phyloP scores from a whole-genome alignment of 2,888 invertebrate species.

The Blastobasis adustella region DNA sequence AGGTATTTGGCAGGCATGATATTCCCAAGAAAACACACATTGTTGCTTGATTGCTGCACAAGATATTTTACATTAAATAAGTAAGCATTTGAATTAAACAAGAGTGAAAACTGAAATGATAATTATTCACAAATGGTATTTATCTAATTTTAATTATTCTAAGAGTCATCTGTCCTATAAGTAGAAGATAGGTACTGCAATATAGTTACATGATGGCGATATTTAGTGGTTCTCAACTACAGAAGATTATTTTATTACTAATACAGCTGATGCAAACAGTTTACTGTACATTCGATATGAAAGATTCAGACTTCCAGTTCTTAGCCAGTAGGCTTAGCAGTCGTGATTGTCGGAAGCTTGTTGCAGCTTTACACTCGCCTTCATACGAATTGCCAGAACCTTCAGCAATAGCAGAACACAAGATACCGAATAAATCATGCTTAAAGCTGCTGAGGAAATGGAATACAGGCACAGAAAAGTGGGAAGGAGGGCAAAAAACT shows the following conservation, averaged over 20 bases:
- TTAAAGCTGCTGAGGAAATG: conserved; percentile 73
- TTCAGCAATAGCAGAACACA: conserved; percentile 35
- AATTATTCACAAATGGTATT: too few species aligned
- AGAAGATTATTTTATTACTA: background rate
- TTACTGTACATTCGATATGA: conserved; percentile 40
- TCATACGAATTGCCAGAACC: conserved; percentile 32
- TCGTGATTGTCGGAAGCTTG: conserved; percentile 73
- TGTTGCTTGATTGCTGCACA: too few species aligned
- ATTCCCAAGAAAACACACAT: too few species aligned
- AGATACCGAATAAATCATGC: conserved; percentile 70
- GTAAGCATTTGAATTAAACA: too few species aligned
- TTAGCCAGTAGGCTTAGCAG: conserved; percentile 71
- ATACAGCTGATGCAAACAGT: background rate
- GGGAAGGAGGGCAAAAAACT: conserved; percentile 71
- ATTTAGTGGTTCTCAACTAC: too few species aligned
- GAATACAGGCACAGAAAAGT: conserved; percentile 49
- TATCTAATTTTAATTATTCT: too few species aligned
- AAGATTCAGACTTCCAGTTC: conserved; percentile 44
- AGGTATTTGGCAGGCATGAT: too few species aligned
- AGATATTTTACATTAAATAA: too few species aligned
- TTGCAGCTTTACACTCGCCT: conserved; percentile 72
- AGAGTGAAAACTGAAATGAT: too few species aligned
- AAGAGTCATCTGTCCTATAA: too few species aligned
- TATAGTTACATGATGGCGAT: too few species aligned
- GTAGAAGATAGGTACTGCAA: too few species aligned